Conservation (phyloP, 2,113 vertebrate species). For the Pseudolaguvia tuberculata region DNA sequence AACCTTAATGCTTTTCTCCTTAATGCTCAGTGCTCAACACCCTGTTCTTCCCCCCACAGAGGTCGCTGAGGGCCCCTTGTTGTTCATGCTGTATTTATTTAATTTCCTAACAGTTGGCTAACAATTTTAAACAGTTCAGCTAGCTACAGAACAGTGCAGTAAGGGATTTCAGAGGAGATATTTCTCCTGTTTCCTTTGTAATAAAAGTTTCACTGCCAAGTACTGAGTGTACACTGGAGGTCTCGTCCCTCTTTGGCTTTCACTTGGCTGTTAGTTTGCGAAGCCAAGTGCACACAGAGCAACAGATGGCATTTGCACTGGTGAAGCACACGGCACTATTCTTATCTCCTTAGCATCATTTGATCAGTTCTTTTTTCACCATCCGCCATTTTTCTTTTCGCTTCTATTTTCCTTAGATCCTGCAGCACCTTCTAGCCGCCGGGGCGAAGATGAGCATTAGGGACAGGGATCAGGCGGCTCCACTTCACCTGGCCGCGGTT, state of each 20-base stretch:
- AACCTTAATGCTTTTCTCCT: no score
- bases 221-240: slow-evolving; percentile 22
- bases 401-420: slow-evolving; percentile 6
- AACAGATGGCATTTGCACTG: slow-evolving; percentile 48
- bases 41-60: no score
- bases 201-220: slow-evolving; percentile 23
- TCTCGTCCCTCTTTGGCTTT: slow-evolving; percentile 34
- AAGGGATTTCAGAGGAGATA: neutral
- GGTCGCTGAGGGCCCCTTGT: no score
- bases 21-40: no score
- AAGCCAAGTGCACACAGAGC: slow-evolving; percentile 33
- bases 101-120: no score
- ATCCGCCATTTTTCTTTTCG: neutral
- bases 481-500: slow-evolving; percentile 55
- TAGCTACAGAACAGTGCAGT: no score
- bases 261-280: neutral
- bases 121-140: no score
- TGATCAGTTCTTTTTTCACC: neutral
- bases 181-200: neutral
- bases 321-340: neutral
- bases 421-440: slow-evolving; percentile 50
- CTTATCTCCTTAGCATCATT: slow-evolving; percentile 30
- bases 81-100: no score
- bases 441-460: neutral
- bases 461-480: slow-evolving; percentile 42